Evolutionary conservation across 2,113 vertebrate genomes (phyloP).

Genomic region (Crotalus helleri): DNA sequence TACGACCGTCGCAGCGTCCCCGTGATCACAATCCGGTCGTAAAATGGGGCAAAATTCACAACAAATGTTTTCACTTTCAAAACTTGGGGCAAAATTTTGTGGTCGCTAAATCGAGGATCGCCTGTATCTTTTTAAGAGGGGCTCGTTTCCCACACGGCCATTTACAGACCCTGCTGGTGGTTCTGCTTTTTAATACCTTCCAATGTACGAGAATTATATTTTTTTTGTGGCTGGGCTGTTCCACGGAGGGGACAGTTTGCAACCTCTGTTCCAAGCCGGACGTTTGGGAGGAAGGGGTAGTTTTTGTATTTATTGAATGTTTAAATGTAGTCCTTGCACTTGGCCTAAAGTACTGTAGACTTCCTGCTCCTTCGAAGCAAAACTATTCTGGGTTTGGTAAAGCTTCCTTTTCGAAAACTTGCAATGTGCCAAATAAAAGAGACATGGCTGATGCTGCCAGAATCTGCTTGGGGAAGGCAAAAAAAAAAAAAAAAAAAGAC

Average conservation of each 20-base stretch:
- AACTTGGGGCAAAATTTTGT: too few species aligned
- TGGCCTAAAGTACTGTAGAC: conserved; percentile 8
- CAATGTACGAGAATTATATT: not conserved
- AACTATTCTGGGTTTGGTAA: conserved; percentile 48
- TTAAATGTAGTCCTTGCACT: conserved; percentile 50
- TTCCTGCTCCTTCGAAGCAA: conserved; percentile 48
- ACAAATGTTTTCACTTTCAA: too few species aligned
- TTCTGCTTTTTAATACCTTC: not conserved
- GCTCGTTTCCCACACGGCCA: not conserved
- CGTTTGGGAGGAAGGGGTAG: not conserved
- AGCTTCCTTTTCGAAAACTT: conserved; percentile 46
- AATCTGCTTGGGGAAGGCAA: not conserved
- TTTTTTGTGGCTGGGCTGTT: conserved; percentile 29
- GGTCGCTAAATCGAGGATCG: not conserved
- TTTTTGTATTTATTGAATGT: conserved; percentile 52
- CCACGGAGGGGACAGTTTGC: not conserved
- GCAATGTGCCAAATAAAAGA: conserved; percentile 60
- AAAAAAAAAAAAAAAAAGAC: not conserved
- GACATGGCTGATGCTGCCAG: not conserved
- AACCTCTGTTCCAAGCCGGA: not conserved
- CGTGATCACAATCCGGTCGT: not conserved
- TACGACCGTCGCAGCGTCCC: too few species aligned
- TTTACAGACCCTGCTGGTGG: not conserved
- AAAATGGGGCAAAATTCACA: too few species aligned
- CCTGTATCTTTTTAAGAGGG: not conserved